Evolutionary conservation across 2,888 invertebrate genomes (phyloP).

Genomic region (Eupithecia centaureata): DNA sequence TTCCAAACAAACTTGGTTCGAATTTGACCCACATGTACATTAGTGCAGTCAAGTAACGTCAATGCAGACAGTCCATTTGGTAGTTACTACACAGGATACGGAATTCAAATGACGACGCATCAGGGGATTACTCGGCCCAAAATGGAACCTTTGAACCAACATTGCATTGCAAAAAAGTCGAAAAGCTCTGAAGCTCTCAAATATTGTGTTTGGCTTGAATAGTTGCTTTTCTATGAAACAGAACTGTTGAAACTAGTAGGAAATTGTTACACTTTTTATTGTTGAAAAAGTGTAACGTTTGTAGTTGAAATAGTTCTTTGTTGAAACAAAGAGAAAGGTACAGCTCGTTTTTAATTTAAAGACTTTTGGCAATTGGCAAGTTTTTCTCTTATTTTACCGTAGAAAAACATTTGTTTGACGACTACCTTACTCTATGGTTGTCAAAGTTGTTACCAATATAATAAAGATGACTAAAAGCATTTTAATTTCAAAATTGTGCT

Average conservation of each 20-base stretch:
- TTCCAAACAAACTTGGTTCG: too few species aligned
- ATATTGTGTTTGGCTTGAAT: conserved; percentile 8
- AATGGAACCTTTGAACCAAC: conserved; percentile 30
- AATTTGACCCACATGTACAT: too few species aligned
- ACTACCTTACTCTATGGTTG: not conserved
- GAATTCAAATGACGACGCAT: conserved; percentile 38
- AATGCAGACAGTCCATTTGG: conserved; percentile 20
- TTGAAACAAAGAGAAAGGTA: not conserved
- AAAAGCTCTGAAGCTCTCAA: conserved; percentile 9
- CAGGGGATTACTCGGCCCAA: conserved; percentile 34
- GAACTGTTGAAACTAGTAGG: not conserved
- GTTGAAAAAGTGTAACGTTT: too few species aligned
- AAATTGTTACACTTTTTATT: too few species aligned
- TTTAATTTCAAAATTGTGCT: too few species aligned
- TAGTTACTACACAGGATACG: conserved; percentile 23
- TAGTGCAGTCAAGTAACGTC: not conserved
- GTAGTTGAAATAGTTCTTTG: not conserved
- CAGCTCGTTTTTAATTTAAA: not conserved
- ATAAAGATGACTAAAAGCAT: too few species aligned
- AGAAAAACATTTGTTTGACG: not conserved
- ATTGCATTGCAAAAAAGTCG: conserved; percentile 21
- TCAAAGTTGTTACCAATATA: too few species aligned
- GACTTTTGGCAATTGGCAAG: not conserved
- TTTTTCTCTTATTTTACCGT: not conserved
- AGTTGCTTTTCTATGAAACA: too few species aligned